A percentile compares a stretch with the other conserved stretches of the same genome.
Conservation (phyloP, 92 coral and sea anemone species). For the Chrysogorgia sp. region DNA sequence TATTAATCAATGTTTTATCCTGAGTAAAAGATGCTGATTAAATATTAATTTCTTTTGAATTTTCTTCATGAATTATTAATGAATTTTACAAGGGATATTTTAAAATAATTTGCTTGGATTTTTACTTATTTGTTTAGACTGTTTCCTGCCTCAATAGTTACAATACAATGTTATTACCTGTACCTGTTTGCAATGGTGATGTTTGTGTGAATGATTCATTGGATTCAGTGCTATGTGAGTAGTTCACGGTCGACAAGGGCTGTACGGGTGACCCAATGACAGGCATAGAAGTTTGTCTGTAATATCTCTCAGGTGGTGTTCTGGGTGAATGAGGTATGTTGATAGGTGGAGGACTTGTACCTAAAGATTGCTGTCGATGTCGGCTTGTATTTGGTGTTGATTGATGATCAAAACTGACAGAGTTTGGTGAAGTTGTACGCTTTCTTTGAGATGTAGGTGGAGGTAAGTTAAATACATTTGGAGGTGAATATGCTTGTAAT, state of each 20-base stretch:
- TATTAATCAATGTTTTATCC: no score
- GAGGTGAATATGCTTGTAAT: conserved; percentile 1
- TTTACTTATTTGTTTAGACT: neutral
- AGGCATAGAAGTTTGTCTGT: conserved; percentile 24
- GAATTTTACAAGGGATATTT: no score
- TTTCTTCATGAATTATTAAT: no score
- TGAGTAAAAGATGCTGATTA: no score
- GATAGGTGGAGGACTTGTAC: conserved; percentile 31
- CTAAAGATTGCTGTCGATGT: conserved; percentile 3
- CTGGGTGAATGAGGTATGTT: conserved; percentile 19
- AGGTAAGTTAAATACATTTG: neutral
- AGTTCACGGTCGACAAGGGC: neutral
- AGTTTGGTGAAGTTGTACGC: conserved; percentile 11
- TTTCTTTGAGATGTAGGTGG: conserved; percentile 13
- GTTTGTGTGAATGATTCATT: neutral
- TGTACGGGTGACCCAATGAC: neutral
- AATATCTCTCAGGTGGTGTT: conserved; percentile 10
- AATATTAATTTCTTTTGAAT: no score
- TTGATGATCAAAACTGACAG: neutral
- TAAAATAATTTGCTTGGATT: neutral
- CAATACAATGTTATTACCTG: neutral
- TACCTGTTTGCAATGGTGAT: conserved; percentile 9
- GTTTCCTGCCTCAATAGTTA: neutral
- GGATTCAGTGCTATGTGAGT: conserved; percentile 4
- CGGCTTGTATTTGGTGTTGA: neutral